Evolutionary conservation across 1,140 invertebrate species (phyloP).

Genomic region (Anastrepha ludens): DNA sequence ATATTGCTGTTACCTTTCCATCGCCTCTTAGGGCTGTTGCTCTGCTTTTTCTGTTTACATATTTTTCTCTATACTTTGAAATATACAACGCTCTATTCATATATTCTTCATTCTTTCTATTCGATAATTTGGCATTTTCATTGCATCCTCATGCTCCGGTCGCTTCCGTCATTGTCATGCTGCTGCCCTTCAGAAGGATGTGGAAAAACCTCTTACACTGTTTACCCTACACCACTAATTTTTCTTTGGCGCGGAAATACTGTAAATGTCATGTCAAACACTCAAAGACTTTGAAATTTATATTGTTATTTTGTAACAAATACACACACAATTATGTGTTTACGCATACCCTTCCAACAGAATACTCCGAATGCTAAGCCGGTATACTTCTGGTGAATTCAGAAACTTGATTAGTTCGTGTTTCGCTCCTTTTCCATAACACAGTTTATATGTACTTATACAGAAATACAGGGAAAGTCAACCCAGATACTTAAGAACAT

Average conservation of each 20-base stretch:
- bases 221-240: too few species aligned
- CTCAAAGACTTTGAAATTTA: constrained; percentile 18
- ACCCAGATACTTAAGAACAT: too few species aligned
- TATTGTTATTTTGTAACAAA: background rate
- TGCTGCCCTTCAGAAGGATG: background rate
- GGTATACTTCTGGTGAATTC: too few species aligned
- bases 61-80: too few species aligned
- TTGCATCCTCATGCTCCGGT: background rate
- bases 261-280: constrained; percentile 35
- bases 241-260: background rate
- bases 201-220: too few species aligned
- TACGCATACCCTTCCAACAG: background rate
- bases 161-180: background rate
- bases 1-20: background rate
- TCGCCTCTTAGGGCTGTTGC: background rate
- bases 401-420: too few species aligned
- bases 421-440: too few species aligned
- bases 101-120: background rate
- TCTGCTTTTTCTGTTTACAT: background rate
- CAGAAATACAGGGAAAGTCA: too few species aligned
- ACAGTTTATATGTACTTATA: too few species aligned
- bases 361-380: too few species aligned
- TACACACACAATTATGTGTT: background rate
- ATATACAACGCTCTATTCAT: background rate
- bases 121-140: constrained; percentile 46